Evolutionary conservation across 2,797 vertebrate species (phyloP).

Genomic region (Gastrophryne carolinensis): DNA sequence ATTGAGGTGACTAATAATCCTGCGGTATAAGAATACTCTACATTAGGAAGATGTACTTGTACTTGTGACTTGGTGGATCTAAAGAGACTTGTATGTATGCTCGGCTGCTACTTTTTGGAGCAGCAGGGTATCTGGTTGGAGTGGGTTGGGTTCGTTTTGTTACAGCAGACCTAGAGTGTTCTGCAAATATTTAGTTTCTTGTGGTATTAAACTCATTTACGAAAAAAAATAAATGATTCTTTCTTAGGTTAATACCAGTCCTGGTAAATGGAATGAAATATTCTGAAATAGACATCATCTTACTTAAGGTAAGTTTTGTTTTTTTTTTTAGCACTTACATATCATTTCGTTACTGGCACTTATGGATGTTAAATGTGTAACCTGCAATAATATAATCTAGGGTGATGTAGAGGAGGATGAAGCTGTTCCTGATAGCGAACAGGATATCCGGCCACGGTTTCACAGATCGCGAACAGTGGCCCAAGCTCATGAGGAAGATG

Average conservation of each 20-base stretch:
- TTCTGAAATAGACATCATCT: slow-evolving; percentile 96
- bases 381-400: slow-evolving; percentile 60
- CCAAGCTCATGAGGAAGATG: slow-evolving; percentile 88
- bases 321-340: not conserved
- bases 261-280: slow-evolving; percentile 98
- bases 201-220: too few relatives aligned
- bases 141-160: too few relatives aligned
- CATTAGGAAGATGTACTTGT: too few relatives aligned
- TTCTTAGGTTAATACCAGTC: slow-evolving; percentile 85
- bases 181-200: too few relatives aligned
- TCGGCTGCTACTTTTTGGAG: too few relatives aligned
- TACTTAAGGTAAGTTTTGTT: slow-evolving; percentile 83
- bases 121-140: too few relatives aligned
- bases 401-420: slow-evolving; percentile 94
- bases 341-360: not conserved
- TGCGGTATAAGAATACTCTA: too few relatives aligned
- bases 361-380: not conserved
- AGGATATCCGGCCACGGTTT: slow-evolving; percentile 93
- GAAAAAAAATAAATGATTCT: too few relatives aligned
- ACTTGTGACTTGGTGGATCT: too few relatives aligned
- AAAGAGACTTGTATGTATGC: too few relatives aligned
- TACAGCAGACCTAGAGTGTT: too few relatives aligned
- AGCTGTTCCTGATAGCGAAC: slow-evolving; percentile 92
- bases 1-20: too few relatives aligned
- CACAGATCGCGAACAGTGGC: slow-evolving; percentile 92